Conservation (phyloP, 2,113 vertebrate genomes). For the Caretta caretta region DNA sequence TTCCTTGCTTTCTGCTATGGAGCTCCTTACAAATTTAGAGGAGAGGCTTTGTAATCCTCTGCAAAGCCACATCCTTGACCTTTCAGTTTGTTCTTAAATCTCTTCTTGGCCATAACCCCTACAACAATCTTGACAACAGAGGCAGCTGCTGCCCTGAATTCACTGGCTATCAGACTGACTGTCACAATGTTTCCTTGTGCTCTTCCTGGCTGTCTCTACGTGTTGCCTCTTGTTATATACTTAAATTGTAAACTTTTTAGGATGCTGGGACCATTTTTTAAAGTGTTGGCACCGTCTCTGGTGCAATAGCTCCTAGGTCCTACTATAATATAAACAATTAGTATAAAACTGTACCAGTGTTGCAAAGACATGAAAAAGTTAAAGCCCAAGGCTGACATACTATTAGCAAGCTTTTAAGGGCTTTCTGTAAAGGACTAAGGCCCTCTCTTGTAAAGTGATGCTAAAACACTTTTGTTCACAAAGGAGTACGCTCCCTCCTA, state of each 20-base stretch:
- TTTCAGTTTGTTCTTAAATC: background rate
- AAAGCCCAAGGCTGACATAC: no score
- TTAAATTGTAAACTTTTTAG: background rate
- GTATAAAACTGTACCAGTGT: background rate
- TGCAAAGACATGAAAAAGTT: background rate
- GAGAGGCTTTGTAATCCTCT: accelerated
- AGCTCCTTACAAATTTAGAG: no score
- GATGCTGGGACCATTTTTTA: background rate
- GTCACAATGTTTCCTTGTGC: accelerated
- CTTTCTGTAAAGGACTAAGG: no score
- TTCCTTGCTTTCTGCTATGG: no score
- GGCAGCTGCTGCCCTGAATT: background rate
- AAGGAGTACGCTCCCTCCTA: no score
- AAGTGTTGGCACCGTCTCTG: background rate
- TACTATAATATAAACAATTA: background rate
- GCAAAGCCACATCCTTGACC: background rate
- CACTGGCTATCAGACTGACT: background rate
- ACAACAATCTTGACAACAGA: background rate
- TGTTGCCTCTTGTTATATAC: background rate
- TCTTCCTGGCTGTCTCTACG: accelerated
- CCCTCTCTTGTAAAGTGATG: no score
- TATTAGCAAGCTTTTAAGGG: no score
- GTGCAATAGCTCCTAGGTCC: background rate
- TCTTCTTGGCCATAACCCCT: background rate
- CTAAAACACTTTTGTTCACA: no score